Conservation (phyloP, 64 coral and sea anemone species). For the Anthopleura sola region DNA sequence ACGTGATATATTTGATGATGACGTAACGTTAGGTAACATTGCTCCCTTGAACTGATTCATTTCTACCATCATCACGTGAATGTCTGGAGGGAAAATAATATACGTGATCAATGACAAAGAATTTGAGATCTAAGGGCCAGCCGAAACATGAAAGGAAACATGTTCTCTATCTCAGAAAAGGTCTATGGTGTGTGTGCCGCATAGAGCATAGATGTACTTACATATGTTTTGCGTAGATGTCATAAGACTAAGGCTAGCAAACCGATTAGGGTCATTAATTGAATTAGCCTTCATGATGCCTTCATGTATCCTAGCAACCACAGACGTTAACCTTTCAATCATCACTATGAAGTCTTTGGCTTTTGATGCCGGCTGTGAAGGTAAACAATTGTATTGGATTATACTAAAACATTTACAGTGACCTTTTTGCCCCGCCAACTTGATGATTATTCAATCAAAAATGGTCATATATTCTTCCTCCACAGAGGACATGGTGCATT, state of each 20-base stretch:
- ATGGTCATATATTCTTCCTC: too few species aligned
- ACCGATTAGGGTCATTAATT: slow-evolving; percentile 60
- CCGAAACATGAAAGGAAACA: too few species aligned
- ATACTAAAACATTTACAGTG: background rate
- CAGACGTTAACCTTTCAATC: slow-evolving; percentile 36
- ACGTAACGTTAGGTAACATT: background rate
- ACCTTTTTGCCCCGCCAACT: too few species aligned
- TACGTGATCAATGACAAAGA: background rate
- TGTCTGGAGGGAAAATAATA: background rate
- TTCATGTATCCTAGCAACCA: slow-evolving; percentile 45
- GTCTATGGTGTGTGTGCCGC: background rate
- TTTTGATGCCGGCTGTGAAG: slow-evolving; percentile 48
- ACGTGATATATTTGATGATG: background rate
- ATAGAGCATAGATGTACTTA: slow-evolving; percentile 31
- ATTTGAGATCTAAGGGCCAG: background rate
- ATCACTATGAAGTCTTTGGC: slow-evolving; percentile 57
- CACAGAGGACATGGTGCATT: too few species aligned
- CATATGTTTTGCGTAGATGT: slow-evolving; percentile 45
- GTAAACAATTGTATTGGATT: background rate
- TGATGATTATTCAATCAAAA: too few species aligned
- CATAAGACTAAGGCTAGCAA: slow-evolving; percentile 47
- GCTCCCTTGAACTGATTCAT: slow-evolving; percentile 52
- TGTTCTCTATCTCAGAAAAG: too few species aligned
- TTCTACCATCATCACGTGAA: slow-evolving; percentile 19
- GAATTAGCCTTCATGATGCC: slow-evolving; percentile 62